Evolutionary conservation across 2,797 vertebrate species (phyloP).

Genomic region (Toxotes lorentzi): DNA sequence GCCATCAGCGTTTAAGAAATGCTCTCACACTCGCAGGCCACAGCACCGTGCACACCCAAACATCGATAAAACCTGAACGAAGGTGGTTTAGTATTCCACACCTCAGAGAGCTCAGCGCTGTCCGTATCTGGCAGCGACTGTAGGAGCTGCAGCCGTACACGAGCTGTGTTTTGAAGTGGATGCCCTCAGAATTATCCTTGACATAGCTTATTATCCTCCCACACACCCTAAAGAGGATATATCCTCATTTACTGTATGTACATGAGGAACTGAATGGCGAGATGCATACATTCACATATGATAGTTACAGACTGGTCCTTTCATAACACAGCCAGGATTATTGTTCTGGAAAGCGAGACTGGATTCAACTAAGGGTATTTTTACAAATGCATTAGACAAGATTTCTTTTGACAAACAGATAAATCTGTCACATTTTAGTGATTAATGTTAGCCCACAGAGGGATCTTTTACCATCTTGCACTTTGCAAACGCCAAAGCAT

Average conservation of each 20-base stretch:
- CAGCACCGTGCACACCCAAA: slow-evolving; percentile 14
- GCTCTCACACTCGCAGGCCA: slow-evolving; percentile 24
- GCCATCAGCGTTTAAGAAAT: slow-evolving; percentile 45
- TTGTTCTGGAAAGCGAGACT: not conserved
- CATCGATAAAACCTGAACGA: slow-evolving; percentile 47
- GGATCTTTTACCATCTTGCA: not conserved
- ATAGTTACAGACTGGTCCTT: not conserved
- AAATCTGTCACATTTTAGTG: not conserved
- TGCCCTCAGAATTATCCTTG: slow-evolving; percentile 51
- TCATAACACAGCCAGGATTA: slow-evolving; percentile 16
- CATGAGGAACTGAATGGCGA: not conserved
- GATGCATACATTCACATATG: slow-evolving; percentile 9
- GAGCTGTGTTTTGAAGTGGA: slow-evolving; percentile 46
- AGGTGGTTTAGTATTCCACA: slow-evolving; percentile 52
- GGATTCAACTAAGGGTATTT: not conserved
- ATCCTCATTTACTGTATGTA: slow-evolving; percentile 30
- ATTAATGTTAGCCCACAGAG: not conserved
- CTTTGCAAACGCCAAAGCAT: slow-evolving; percentile 2
- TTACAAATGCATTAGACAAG: not conserved
- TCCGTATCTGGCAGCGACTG: slow-evolving; percentile 15
- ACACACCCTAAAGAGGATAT: slow-evolving; percentile 46
- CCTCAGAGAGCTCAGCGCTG: slow-evolving; percentile 29
- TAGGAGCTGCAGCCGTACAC: slow-evolving; percentile 30
- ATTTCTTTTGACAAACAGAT: not conserved
- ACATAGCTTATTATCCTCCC: slow-evolving; percentile 57